These are phyloP conservation scores for Caenorhabditis auriculariae DNA, from an alignment of 2,888 invertebrate genomes.

Conservation along the genomic window DNA sequence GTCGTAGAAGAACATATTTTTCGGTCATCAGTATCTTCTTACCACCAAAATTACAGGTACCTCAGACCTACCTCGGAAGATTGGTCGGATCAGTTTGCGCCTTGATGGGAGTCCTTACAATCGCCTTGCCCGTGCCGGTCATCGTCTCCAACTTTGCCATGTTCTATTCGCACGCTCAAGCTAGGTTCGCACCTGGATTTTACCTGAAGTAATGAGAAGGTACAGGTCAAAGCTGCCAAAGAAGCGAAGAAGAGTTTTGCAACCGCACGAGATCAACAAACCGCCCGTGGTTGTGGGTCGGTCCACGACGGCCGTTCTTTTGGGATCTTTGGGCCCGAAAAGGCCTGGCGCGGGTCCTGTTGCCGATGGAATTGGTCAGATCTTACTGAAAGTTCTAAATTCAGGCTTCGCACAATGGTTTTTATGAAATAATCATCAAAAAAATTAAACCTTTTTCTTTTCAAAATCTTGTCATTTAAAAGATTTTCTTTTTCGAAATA, in stretches of 20 bases:
- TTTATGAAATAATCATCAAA: background rate
- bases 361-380: conserved; percentile 23
- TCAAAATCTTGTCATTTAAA: no score
- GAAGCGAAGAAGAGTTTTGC: conserved; percentile 56
- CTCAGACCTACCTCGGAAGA: conserved; percentile 47
- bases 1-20: no score
- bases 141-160: conserved; percentile 54
- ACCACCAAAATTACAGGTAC: conserved; percentile 21
- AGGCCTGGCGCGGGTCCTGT: conserved; percentile 15
- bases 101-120: conserved; percentile 51
- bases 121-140: conserved; percentile 54
- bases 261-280: conserved; percentile 53
- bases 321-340: conserved; percentile 44
- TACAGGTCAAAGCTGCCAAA: conserved; percentile 58
- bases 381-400: no score
- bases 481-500: background rate
- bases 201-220: background rate
- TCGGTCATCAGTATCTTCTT: no score
- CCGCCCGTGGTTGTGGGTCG: conserved; percentile 41
- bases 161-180: conserved; percentile 56
- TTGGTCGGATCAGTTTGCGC: conserved; percentile 52
- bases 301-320: conserved; percentile 50
- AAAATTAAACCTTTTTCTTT: no score
- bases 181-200: conserved; percentile 24
- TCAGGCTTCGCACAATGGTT: no score